These are phyloP conservation scores for Leptestheria dahalacensis DNA, from an alignment of 1,140 invertebrate species.

Conservation along the genomic window DNA sequence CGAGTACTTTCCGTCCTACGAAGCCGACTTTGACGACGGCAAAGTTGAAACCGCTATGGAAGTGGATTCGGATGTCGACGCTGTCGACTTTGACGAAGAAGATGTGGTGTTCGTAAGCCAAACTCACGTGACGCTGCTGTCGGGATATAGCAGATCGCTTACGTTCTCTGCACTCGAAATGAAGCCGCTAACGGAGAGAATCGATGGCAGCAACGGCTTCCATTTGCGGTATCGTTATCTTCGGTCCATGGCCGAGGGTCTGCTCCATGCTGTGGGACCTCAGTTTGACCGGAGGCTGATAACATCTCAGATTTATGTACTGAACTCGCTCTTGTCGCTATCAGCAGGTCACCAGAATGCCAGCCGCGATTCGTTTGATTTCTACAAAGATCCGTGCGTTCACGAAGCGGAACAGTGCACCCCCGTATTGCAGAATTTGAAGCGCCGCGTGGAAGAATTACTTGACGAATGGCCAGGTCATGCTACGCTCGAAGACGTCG, in stretches of 20 bases:
- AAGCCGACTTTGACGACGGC: conserved; percentile 6
- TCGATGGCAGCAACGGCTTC: not conserved
- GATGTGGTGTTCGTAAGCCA: not conserved
- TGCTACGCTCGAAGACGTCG: conserved; percentile 60
- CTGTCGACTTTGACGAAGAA: not conserved
- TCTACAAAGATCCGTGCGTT: conserved; percentile 74
- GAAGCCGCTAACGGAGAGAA: not conserved
- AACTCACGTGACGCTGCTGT: conserved; percentile 2
- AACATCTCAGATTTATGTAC: not conserved
- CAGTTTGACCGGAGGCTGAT: not conserved
- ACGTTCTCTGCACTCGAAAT: not conserved
- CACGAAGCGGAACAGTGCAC: conserved; percentile 55
- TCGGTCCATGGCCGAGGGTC: not conserved
- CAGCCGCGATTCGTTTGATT: conserved; percentile 40
- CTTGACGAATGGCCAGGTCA: conserved; percentile 76
- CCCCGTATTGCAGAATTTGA: conserved; percentile 46
- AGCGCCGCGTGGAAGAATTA: conserved; percentile 45
- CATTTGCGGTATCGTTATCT: not conserved
- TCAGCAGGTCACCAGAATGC: not conserved
- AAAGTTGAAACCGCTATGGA: not conserved
- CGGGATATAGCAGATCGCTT: not conserved
- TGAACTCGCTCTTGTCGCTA: not conserved
- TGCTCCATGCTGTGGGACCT: not conserved
- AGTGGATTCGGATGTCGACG: conserved; percentile 46
- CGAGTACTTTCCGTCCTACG: conserved; percentile 15